Conservation (phyloP, 2,797 vertebrate genomes). For the Scolopax rusticola region DNA sequence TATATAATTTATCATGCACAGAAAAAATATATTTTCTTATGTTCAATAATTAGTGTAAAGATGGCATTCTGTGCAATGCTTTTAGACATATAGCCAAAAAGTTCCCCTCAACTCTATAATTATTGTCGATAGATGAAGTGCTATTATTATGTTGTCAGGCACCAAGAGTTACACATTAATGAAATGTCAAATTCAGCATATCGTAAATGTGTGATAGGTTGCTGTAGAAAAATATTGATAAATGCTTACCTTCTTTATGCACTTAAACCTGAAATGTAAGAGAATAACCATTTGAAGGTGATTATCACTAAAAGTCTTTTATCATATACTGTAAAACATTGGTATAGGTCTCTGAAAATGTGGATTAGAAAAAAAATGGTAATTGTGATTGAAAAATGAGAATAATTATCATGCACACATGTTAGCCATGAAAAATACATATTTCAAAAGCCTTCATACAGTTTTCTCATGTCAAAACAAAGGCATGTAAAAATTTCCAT, state of each 20-base stretch:
- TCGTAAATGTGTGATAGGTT: neutral
- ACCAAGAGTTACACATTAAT: neutral
- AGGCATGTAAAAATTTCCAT: neutral
- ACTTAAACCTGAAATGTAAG: neutral
- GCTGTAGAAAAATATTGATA: slow-evolving; percentile 35
- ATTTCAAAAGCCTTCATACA: neutral
- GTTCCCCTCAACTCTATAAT: neutral
- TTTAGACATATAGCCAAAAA: neutral
- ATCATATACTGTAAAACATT: neutral
- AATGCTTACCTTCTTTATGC: slow-evolving; percentile 1
- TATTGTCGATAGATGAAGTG: slow-evolving; percentile 8
- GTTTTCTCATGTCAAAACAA: neutral
- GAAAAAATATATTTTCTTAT: neutral
- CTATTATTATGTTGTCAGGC: slow-evolving; percentile 35
- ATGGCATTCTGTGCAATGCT: neutral
- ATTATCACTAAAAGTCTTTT: neutral
- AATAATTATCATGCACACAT: neutral
- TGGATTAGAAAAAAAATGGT: neutral
- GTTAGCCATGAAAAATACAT: neutral
- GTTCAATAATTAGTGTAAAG: neutral
- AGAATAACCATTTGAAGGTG: neutral
- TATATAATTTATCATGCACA: neutral
- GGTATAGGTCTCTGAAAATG: neutral
- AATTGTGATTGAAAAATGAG: neutral
- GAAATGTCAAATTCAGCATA: slow-evolving; percentile 1